Conservation (phyloP, 2,113 vertebrate genomes). For the Orcinus orca region DNA sequence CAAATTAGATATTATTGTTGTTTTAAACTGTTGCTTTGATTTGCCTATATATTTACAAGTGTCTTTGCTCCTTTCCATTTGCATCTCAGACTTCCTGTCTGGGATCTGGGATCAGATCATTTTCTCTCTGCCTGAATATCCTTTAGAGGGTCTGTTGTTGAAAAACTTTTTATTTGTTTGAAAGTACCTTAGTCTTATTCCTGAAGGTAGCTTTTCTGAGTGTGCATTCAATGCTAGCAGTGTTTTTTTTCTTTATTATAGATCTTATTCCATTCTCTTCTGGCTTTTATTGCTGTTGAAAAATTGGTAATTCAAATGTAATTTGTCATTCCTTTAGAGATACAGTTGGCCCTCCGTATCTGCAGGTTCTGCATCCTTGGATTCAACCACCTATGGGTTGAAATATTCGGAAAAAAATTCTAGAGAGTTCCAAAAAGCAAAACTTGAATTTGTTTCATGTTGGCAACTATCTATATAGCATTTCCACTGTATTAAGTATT, state of each 20-base stretch:
- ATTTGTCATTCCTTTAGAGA: neutral
- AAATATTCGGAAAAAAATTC: neutral
- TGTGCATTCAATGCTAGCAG: neutral
- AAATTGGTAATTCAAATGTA: neutral
- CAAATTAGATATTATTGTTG: neutral
- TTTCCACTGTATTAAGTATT: neutral
- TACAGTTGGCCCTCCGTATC: neutral
- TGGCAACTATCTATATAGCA: neutral
- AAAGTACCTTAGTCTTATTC: neutral
- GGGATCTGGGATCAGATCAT: neutral
- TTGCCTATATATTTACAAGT: neutral
- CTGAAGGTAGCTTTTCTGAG: neutral
- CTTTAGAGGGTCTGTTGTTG: neutral
- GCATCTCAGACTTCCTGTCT: neutral
- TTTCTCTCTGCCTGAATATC: neutral
- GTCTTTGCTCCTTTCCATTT: neutral
- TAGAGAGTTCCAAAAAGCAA: neutral
- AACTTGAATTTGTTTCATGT: neutral
- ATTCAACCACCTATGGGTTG: neutral
- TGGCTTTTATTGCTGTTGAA: slow-evolving; percentile 18
- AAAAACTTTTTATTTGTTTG: neutral
- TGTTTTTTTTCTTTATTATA: neutral
- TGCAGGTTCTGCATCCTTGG: neutral
- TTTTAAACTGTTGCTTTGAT: slow-evolving; percentile 19
- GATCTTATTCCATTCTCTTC: neutral